Evolutionary conservation across 1,140 invertebrate species (phyloP), one percentile per base, ranked within the genome.

Genomic region (Ridgeia piscesae): DNA sequence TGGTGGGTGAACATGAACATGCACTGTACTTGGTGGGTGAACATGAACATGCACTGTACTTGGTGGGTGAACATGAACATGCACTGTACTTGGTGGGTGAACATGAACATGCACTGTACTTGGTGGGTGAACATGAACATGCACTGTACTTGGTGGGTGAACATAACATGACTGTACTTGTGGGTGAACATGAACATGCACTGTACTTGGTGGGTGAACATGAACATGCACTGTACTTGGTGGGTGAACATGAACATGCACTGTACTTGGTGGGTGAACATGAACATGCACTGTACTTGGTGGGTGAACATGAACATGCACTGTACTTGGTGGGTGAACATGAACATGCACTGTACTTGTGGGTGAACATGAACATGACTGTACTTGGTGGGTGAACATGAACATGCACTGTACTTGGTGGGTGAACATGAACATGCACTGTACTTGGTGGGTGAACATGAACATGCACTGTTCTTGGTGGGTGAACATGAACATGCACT

Each of bases 241-340:
- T 4, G 27, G 92, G 31, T n/a, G 6, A 42, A 89, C 33, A 27
- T n/a, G 6, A 42, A 89, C 33, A 27, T 33, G 21, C 50, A 17
- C 50, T n/a, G 35, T 91, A 50, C 33, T 33, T 34, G 6, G 89
- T 11, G 89, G 31, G 21, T 77, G 14, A 88, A 92, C 21, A 88
- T 77, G 14, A 88, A 92, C 21, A 88, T 91, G 21, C 17, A 33
- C 58, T 88, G 21, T 92, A 88, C 88, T 11, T 92, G 14, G 31
- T 58, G 35, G 35, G 33, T 89, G 1, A 33, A 93, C 91, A 92
- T 89, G 1, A 33, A 93, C 91, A 92, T 89, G 34, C 14, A 35
- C 35, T 17, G 35, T 34, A 31, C 50, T 91, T 93, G 35, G 27
- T 92, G 92, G 1, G 48, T 93, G 4, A 42, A 4, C 42, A 42